Evolutionary conservation across 2,888 invertebrate genomes (phyloP), one percentile per base, ranked within the genome.

Genomic region (Netelia inedita): DNA sequence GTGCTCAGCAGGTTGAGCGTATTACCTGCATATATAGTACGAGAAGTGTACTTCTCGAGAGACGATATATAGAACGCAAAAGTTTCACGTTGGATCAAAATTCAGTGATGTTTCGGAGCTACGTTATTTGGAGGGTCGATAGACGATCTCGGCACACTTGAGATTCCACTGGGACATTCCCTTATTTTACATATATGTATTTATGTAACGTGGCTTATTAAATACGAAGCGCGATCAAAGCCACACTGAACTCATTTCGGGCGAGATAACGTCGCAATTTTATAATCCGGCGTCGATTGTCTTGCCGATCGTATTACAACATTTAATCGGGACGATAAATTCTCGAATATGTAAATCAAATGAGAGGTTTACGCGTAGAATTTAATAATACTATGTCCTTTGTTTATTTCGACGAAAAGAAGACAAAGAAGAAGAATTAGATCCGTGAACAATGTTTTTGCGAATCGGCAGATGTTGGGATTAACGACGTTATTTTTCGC

Each of bases 401-500:
- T 35, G 6, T 35, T 35, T 35, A 35, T 35, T 35, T 35, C 6
- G 5, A 35, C 35, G 35, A 35, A 35, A 35, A 35, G 35, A 35
- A 35, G 35, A 35, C 1, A 8, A 6, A 59, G 9, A 16, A 16
- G 19, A 59, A 59, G 1, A 11, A 59, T 21, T 59, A 23, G 10
- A n/a, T 9, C 11, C 11, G 10, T 9, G 19, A 14, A n/a, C 11
- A 21, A 50, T 74, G 55, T 81, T 75, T 81, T 75, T 46, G 53
- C 55, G 16, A 21, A 28, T 23, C 50, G 28, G 46, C 28, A 28
- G 55, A 63, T 41, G 43, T 75, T 71, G 19, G 63, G 71, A 75
- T 82, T 75, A 75, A 82, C 71, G 81, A 82, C 55, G 57, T 71
- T 65, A 75, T 82, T 63, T 75, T 65, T 63, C 61, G 50, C 19